A percentile compares a stretch with the other conserved stretches of the same genome.
These are phyloP conservation scores for Philaenus spumarius DNA, from an alignment of 1,140 invertebrate species.

Conservation along the genomic window DNA sequence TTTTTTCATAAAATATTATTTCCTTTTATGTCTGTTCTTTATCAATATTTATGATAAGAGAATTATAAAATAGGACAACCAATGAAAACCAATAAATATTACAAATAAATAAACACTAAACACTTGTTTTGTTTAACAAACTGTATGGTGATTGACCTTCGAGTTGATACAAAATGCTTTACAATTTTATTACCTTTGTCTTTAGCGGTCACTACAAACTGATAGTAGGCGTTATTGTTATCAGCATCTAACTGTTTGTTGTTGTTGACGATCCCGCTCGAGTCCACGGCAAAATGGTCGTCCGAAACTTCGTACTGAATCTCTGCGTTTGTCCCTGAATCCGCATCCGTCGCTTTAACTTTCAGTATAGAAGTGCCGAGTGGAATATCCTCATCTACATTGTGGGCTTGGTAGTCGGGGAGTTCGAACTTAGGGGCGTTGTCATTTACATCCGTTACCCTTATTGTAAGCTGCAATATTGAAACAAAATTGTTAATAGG, in stretches of 20 bases:
- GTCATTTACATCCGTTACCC: constrained; percentile 92
- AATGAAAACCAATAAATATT: no score
- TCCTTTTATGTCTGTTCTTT: no score
- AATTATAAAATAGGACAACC: no score
- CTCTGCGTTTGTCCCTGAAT: constrained; percentile 88
- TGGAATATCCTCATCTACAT: constrained; percentile 89
- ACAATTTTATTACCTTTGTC: constrained; percentile 78
- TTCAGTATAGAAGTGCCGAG: constrained; percentile 83
- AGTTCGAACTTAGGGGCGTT: constrained; percentile 92
- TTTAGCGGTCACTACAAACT: constrained; percentile 85
- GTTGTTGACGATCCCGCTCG: constrained; percentile 84
- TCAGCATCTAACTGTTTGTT: constrained; percentile 91
- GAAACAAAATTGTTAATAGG: no score
- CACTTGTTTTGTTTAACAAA: no score
- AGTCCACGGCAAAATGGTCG: constrained; percentile 88
- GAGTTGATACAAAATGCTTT: no score
- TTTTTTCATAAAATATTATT: no score
- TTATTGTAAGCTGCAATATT: constrained; percentile 70
- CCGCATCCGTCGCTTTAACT: constrained; percentile 88
- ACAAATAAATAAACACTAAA: no score
- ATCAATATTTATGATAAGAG: no score
- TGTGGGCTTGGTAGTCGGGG: constrained; percentile 92
- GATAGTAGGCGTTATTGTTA: constrained; percentile 94
- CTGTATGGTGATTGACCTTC: no score
- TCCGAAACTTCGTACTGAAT: constrained; percentile 89